Base-by-base conservation (phyloP, 1,140 invertebrate genomes). In the Helicoverpa zea region DNA sequence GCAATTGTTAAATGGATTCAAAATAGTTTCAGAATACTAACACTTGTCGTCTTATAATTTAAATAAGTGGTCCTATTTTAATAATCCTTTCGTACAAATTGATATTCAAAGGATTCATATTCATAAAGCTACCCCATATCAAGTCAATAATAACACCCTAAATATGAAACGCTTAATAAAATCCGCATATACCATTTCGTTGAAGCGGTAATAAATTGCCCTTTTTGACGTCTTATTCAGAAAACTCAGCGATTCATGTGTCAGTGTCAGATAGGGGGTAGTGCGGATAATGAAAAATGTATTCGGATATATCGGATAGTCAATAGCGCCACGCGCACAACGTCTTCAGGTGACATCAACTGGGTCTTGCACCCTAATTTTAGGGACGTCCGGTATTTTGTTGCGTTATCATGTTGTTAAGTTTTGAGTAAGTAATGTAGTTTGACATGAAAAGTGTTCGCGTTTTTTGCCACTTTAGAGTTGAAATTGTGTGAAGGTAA, bases 211-310 rank as follows among this genome's bases (percentile, higher is more conserved):
- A 87, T 86, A 89, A 90, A 92, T 93, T 94, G 92, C 87, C 89
- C 91, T 92, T 94, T 94, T 94, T 89, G 91, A 92, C 89, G 88
- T 91, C 89, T 94, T 90, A 87, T 91, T 93, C 90, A 91, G 78
- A 63, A 70, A 54, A 82, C 81, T 77, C 84, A 86, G 56, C 85
- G 80, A 88, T 84, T 87, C 88, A 85, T 86, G 86, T 89, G 88
- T 83, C 88, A 86, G 81, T 88, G 85, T 81, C 87, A 88, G 84
- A 56, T 51, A 72, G 74, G 85, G 83, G 83, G 84, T 77, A 82
- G 81, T 54, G 82, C 79, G 84, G 84, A 79, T 82, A 81, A 83
- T 81, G 51, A 90, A 90, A 91, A 89, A 86, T 89, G 80, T 83
- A 82, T 79, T 76, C 35, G 47, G 54, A 79, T 78, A 68, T 68